These are phyloP conservation scores for Porites lutea DNA, from an alignment of 64 coral and sea anemone genomes.

Conservation along the genomic window DNA sequence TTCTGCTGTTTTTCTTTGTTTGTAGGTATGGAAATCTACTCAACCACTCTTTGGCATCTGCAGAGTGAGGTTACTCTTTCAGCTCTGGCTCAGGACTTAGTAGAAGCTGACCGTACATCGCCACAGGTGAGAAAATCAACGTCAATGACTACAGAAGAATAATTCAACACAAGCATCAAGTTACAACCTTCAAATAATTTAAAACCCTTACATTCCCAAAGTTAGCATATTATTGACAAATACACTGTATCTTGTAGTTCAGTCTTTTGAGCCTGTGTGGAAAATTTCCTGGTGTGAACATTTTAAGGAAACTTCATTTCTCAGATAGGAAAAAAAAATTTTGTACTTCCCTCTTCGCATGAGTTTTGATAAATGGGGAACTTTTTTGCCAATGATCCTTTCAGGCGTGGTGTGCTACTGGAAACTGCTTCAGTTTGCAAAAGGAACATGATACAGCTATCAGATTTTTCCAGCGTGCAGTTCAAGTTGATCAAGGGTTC, in stretches of 20 bases:
- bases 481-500: slow-evolving; percentile 89
- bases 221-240: no score
- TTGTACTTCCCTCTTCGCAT: no score
- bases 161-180: no score
- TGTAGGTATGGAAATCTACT: slow-evolving; percentile 97
- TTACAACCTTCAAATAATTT: no score
- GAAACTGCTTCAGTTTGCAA: slow-evolving; percentile 97
- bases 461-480: slow-evolving; percentile 97
- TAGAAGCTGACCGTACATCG: slow-evolving; percentile 85
- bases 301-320: no score
- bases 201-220: no score
- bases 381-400: neutral
- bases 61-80: slow-evolving; percentile 96
- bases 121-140: slow-evolving; percentile 64
- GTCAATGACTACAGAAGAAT: neutral
- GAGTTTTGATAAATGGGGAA: no score
- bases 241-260: no score
- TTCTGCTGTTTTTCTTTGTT: neutral
- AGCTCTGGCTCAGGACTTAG: slow-evolving; percentile 91
- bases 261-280: no score
- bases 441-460: slow-evolving; percentile 99
- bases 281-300: no score
- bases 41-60: slow-evolving; percentile 94
- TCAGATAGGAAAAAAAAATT: no score
- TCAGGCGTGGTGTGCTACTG: slow-evolving; percentile 96